These are phyloP conservation scores for Sarcophaga peregrina DNA, from an alignment of 1,140 invertebrate species.

Conservation along the genomic window DNA sequence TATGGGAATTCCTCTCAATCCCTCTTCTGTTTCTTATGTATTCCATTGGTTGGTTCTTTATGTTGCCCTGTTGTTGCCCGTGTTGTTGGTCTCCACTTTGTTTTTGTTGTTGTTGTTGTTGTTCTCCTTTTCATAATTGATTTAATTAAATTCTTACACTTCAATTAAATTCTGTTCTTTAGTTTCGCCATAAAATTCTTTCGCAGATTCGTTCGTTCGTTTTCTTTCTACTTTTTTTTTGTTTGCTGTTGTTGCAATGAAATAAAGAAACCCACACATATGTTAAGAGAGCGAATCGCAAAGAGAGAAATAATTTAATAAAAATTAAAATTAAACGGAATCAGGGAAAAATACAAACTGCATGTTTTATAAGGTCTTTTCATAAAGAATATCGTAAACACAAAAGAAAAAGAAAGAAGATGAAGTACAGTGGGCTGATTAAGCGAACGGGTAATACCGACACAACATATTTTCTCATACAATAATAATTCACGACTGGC, in stretches of 20 bases:
- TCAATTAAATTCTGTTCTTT: conserved; percentile 30
- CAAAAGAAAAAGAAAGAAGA: no score
- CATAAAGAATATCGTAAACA: no score
- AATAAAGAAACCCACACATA: conserved; percentile 1
- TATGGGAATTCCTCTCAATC: no score
- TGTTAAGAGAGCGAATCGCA: neutral
- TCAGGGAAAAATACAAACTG: no score
- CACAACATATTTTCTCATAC: no score
- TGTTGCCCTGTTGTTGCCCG: neutral
- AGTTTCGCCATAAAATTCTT: neutral
- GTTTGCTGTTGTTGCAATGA: neutral
- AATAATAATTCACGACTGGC: no score
- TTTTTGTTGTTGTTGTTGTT: neutral
- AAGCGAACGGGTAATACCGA: no score
- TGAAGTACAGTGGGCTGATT: no score
- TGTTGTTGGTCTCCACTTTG: no score
- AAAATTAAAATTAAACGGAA: neutral
- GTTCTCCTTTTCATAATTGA: conserved; percentile 20
- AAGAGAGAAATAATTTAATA: neutral
- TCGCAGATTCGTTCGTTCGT: neutral
- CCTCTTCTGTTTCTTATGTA: neutral
- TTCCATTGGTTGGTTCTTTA: neutral
- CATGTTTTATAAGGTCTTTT: no score
- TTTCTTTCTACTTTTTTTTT: conserved; percentile 6
- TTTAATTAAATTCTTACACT: conserved; percentile 42